Percentiles rank a stretch among this genome's conserved stretches.
These are phyloP conservation scores for Fragum fragum DNA, from an alignment of 2,888 invertebrate species.

Conservation along the genomic window DNA sequence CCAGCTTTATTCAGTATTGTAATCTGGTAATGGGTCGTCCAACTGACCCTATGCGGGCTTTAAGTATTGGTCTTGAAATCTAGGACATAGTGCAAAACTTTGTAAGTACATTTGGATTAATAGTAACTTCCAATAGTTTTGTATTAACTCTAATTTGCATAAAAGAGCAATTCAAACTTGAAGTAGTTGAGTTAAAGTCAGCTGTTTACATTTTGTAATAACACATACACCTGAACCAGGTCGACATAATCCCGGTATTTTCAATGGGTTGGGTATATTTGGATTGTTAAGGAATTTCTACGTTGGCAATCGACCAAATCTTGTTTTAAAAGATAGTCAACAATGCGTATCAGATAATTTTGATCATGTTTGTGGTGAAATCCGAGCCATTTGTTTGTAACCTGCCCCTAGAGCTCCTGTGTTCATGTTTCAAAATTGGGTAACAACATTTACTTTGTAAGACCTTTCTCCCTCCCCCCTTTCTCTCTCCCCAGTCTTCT, in stretches of 20 bases:
- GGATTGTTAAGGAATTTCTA: constrained; percentile 45
- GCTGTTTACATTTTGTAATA: constrained; percentile 11
- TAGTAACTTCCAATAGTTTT: no score
- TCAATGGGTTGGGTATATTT: constrained; percentile 22
- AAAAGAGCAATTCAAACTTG: no score
- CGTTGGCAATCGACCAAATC: constrained; percentile 40
- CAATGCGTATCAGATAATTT: constrained; percentile 47
- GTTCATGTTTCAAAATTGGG: not conserved
- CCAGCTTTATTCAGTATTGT: no score
- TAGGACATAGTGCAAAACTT: no score
- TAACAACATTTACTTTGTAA: not conserved
- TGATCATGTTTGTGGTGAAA: constrained; percentile 18
- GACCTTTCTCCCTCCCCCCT: no score
- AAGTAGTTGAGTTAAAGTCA: not conserved
- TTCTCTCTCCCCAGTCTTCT: no score
- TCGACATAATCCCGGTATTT: constrained; percentile 8
- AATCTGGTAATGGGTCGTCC: no score
- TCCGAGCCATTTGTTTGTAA: not conserved
- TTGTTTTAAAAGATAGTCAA: constrained; percentile 38
- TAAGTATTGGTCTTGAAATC: no score
- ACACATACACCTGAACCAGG: constrained; percentile 14
- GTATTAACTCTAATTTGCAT: no score
- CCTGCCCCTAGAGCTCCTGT: not conserved
- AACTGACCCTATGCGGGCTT: no score
- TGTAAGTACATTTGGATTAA: no score